phyloP scores from a whole-genome alignment of 2,888 invertebrate genomes.

The Diarsia rubi region DNA sequence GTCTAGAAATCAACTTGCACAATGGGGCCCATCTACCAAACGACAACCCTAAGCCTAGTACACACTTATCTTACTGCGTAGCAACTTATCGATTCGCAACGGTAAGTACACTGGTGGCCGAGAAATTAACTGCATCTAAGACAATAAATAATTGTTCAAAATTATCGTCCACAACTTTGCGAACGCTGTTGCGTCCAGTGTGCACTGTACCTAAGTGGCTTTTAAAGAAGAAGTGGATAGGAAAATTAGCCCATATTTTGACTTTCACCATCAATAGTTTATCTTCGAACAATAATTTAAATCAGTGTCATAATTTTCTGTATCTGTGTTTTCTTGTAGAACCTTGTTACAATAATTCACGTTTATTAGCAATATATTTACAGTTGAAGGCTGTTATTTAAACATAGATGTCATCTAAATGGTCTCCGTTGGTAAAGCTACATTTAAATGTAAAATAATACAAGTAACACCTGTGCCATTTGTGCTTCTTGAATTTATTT shows the following conservation, averaged over 20 bases:
- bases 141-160: slow-evolving; percentile 78
- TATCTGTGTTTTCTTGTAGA: slow-evolving; percentile 26
- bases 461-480: slow-evolving; percentile 45
- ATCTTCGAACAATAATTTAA: slow-evolving; percentile 58
- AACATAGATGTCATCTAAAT: slow-evolving; percentile 54
- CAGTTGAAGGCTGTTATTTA: slow-evolving; percentile 37
- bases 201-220: slow-evolving; percentile 36
- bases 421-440: slow-evolving; percentile 9
- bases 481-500: slow-evolving; percentile 54
- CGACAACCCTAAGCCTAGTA: slow-evolving; percentile 52
- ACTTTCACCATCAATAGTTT: slow-evolving; percentile 40
- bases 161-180: slow-evolving; percentile 70
- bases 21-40: slow-evolving; percentile 7
- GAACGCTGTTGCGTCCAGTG: slow-evolving; percentile 19
- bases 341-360: slow-evolving; percentile 46
- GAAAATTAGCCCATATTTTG: slow-evolving; percentile 54
- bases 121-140: slow-evolving; percentile 73
- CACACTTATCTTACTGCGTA: slow-evolving; percentile 59
- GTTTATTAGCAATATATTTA: slow-evolving; percentile 55
- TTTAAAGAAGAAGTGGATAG: slow-evolving; percentile 25
- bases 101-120: slow-evolving; percentile 65
- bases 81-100: slow-evolving; percentile 71
- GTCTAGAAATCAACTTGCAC: background rate
- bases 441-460: slow-evolving; percentile 48
- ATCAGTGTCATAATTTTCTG: slow-evolving; percentile 38